These are phyloP conservation scores for Paraplagusia blochii DNA, from an alignment of 2,113 vertebrate genomes.

Conservation along the genomic window DNA sequence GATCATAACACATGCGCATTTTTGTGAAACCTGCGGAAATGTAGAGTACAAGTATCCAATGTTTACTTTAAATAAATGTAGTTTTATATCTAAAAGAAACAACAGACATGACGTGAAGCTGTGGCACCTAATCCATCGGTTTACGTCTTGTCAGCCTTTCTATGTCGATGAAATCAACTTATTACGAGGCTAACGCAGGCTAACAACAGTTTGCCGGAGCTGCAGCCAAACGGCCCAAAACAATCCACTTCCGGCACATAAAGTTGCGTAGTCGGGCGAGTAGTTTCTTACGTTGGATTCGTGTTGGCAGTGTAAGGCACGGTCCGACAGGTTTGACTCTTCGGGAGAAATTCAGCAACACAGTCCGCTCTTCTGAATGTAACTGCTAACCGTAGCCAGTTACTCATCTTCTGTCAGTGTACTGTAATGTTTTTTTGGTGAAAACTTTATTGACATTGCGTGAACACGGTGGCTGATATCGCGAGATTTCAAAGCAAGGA, in stretches of 20 bases:
- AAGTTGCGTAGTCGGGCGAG: neutral
- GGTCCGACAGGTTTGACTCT: accelerated
- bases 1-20: neutral
- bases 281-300: slow-evolving; percentile 41
- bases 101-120: neutral
- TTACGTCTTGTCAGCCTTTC: neutral
- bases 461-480: too few species aligned
- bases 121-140: accelerated
- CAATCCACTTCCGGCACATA: slow-evolving; percentile 2
- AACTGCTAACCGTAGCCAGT: slow-evolving; percentile 29
- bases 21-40: neutral
- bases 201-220: slow-evolving; percentile 47
- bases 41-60: neutral
- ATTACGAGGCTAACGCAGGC: slow-evolving; percentile 39
- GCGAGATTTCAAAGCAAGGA: too few species aligned
- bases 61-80: neutral
- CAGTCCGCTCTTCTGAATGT: slow-evolving; percentile 1
- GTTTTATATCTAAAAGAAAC: neutral
- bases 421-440: slow-evolving; percentile 7
- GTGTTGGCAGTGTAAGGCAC: neutral
- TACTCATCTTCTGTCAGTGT: neutral
- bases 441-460: slow-evolving; percentile 51
- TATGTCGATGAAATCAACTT: slow-evolving; percentile 14
- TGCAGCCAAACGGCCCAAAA: slow-evolving; percentile 37
- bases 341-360: neutral